Conservation (phyloP, 2,888 invertebrate species). For the Ichneumoninae sp. region DNA sequence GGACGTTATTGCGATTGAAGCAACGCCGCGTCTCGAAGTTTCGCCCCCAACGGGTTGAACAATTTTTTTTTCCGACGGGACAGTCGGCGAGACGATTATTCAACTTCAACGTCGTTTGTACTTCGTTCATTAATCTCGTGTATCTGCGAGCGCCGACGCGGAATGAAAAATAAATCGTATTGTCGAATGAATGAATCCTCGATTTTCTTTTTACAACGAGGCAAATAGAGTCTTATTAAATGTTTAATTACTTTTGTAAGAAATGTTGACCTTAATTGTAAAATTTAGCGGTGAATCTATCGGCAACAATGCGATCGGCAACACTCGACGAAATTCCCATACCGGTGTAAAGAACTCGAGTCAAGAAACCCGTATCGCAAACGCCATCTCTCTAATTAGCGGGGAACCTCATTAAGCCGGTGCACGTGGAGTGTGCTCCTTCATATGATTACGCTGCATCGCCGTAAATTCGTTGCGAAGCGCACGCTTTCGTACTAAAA, state of each 20-base stretch:
- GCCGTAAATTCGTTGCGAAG: constrained; percentile 80
- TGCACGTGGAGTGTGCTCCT: constrained; percentile 69
- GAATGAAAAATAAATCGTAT: not conserved
- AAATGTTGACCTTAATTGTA: not conserved
- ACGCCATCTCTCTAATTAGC: constrained; percentile 76
- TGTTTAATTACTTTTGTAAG: not conserved
- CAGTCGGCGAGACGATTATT: not conserved
- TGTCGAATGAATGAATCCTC: not conserved
- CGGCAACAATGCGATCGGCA: not conserved
- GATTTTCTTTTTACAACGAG: not conserved
- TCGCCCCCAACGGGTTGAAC: not conserved
- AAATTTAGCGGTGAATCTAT: not conserved
- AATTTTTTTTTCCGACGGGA: not conserved
- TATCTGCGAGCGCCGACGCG: not conserved
- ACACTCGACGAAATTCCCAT: constrained; percentile 2
- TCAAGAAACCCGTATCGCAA: not conserved
- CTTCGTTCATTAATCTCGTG: not conserved
- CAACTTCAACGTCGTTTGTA: not conserved
- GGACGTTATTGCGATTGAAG: constrained; percentile 7
- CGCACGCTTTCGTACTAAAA: constrained; percentile 73
- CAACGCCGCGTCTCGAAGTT: not conserved
- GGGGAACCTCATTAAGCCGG: constrained; percentile 75
- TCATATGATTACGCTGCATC: constrained; percentile 80
- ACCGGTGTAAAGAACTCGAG: not conserved
- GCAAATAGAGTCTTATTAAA: not conserved